Conservation (phyloP, 37 sponge, comb jelly and placozoan genomes). For the Mnemiopsis leidyi region DNA sequence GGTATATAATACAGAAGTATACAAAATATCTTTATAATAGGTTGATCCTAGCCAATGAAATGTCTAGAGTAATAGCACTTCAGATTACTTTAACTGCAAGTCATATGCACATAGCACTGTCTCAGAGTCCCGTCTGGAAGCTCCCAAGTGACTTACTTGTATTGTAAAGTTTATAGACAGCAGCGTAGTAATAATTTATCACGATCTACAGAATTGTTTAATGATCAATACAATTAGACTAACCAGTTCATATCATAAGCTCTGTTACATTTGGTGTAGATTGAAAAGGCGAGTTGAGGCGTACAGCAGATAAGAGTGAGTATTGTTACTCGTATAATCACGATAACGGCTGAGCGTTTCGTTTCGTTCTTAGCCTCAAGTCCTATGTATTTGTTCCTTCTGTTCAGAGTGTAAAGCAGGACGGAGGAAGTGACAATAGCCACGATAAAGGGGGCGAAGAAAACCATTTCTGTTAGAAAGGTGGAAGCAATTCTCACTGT, state of each 20-base stretch:
- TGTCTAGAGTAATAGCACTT: no score
- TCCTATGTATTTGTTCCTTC: background rate
- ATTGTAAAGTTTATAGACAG: no score
- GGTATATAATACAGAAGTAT: no score
- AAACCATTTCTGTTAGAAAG: background rate
- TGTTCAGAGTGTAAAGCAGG: background rate
- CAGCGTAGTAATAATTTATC: no score
- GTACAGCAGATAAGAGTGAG: background rate
- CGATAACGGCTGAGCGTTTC: background rate
- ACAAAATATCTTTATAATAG: no score
- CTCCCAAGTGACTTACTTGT: no score
- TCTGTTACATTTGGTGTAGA: background rate
- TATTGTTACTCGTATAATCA: background rate
- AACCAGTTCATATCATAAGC: background rate
- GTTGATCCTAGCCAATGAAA: no score
- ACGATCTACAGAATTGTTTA: no score
- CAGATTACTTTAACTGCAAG: no score
- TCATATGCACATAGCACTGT: no score
- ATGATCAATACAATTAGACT: no score
- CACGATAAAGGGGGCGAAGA: background rate
- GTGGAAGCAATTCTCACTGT: background rate
- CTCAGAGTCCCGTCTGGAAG: no score
- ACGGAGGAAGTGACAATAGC: background rate
- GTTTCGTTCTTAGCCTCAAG: constrained; percentile 23
- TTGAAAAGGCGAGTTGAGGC: background rate